A percentile compares a stretch with the other conserved stretches of the same genome.
phyloP scores from a whole-genome alignment of 2,888 invertebrate genomes.

The Cotesia congregata region DNA sequence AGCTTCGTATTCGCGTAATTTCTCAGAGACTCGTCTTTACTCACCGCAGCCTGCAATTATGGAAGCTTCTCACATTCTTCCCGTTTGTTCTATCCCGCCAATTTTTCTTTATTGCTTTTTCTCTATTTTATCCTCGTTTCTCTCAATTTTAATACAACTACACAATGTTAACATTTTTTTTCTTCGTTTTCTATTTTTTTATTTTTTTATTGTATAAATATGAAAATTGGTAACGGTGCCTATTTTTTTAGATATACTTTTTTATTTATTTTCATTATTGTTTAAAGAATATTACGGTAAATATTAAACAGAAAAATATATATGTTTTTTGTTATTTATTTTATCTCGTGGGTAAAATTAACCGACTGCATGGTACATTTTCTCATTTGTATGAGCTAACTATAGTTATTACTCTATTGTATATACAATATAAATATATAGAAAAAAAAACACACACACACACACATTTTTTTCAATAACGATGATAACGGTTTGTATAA shows the following conservation, averaged over 20 bases:
- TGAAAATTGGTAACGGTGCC: background rate
- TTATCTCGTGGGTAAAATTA: background rate
- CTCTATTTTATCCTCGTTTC: conserved; percentile 27
- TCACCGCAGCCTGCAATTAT: conserved; percentile 40
- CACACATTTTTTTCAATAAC: background rate
- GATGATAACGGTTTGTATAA: background rate
- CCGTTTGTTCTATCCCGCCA: conserved; percentile 25
- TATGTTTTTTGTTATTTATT: background rate
- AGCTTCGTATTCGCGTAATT: conserved; percentile 31
- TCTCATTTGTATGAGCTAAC: background rate
- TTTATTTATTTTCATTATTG: background rate
- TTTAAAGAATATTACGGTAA: background rate
- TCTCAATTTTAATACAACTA: background rate
- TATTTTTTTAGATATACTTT: background rate
- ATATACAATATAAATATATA: too few relatives aligned
- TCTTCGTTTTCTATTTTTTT: background rate
- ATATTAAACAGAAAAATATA: background rate
- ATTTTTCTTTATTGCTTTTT: conserved; percentile 25
- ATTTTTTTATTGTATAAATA: background rate
- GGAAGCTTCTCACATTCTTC: conserved; percentile 28
- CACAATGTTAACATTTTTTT: background rate
- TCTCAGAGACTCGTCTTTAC: conserved; percentile 23
- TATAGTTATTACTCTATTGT: too few relatives aligned
- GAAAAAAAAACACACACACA: too few relatives aligned
- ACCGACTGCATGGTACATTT: background rate